Conservation (phyloP, 2,888 invertebrate species). For the Gari tellinella region DNA sequence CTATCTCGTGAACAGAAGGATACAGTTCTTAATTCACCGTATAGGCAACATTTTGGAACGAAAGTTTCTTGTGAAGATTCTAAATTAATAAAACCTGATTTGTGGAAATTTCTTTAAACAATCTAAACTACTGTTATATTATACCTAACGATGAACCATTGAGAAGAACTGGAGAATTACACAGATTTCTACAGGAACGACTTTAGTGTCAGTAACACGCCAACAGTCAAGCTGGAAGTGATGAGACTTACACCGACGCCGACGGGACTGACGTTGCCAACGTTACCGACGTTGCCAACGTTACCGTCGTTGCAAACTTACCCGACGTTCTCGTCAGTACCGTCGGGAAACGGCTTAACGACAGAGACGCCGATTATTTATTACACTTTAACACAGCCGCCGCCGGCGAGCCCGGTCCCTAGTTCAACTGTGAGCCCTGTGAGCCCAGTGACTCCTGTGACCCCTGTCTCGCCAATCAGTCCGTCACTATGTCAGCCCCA, state of each 20-base stretch:
- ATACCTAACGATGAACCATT: background rate
- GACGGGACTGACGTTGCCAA: constrained; percentile 34
- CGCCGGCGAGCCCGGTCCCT: constrained; percentile 55
- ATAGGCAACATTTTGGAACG: too few relatives aligned
- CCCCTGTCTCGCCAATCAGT: constrained; percentile 15
- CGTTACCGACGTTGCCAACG: constrained; percentile 27
- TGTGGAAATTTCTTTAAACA: background rate
- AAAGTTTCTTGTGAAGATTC: too few relatives aligned
- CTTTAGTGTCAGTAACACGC: background rate
- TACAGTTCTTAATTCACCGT: too few relatives aligned
- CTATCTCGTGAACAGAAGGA: too few relatives aligned
- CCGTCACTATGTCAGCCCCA: constrained; percentile 13
- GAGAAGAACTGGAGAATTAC: background rate
- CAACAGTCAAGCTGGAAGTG: constrained; percentile 51
- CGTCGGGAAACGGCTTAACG: constrained; percentile 28
- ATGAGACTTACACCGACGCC: constrained; percentile 60
- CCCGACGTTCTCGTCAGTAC: constrained; percentile 28
- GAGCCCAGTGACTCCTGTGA: constrained; percentile 12
- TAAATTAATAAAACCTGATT: too few relatives aligned
- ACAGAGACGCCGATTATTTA: constrained; percentile 56
- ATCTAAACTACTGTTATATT: background rate
- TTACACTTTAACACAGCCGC: constrained; percentile 62
- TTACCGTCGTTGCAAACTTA: constrained; percentile 23
- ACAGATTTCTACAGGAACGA: background rate
- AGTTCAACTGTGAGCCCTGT: constrained; percentile 11